A percentile compares a stretch with the other conserved stretches of the same genome.
These are phyloP conservation scores for Endomychus coccineus DNA, from an alignment of 2,888 invertebrate species.

Conservation along the genomic window DNA sequence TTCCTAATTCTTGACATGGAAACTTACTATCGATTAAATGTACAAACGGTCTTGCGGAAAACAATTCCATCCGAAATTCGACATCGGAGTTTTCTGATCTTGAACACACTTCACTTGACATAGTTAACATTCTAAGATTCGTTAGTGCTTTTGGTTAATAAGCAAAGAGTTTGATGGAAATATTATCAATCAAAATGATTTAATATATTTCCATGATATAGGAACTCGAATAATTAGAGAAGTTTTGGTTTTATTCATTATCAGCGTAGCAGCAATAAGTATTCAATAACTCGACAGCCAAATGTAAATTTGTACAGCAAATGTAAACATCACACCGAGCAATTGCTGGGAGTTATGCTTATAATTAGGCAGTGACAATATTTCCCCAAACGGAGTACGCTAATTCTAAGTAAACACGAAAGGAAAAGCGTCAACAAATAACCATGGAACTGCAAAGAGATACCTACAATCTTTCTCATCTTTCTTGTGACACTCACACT, in stretches of 20 bases:
- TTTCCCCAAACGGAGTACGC: constrained; percentile 41
- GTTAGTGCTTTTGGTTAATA: too few relatives aligned
- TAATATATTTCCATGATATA: too few relatives aligned
- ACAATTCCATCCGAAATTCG: too few relatives aligned
- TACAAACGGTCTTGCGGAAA: too few relatives aligned
- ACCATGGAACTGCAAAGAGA: neutral
- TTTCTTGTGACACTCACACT: neutral
- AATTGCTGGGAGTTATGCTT: constrained; percentile 42
- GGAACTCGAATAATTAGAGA: too few relatives aligned
- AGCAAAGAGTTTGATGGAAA: too few relatives aligned
- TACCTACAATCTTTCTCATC: neutral
- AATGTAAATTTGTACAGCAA: constrained; percentile 40
- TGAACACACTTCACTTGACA: too few relatives aligned
- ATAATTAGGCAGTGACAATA: constrained; percentile 43
- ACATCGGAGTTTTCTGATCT: too few relatives aligned
- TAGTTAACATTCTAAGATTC: too few relatives aligned
- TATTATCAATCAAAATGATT: too few relatives aligned
- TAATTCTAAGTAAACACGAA: constrained; percentile 41
- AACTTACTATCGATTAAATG: too few relatives aligned
- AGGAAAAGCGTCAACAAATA: constrained; percentile 2
- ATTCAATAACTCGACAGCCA: constrained; percentile 39
- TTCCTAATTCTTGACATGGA: too few relatives aligned
- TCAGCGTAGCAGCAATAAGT: constrained; percentile 32
- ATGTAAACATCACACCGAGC: constrained; percentile 40
- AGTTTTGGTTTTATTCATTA: constrained; percentile 26